These are phyloP conservation scores for Babyrousa celebensis DNA, from an alignment of 2,797 vertebrate genomes.

Conservation along the genomic window DNA sequence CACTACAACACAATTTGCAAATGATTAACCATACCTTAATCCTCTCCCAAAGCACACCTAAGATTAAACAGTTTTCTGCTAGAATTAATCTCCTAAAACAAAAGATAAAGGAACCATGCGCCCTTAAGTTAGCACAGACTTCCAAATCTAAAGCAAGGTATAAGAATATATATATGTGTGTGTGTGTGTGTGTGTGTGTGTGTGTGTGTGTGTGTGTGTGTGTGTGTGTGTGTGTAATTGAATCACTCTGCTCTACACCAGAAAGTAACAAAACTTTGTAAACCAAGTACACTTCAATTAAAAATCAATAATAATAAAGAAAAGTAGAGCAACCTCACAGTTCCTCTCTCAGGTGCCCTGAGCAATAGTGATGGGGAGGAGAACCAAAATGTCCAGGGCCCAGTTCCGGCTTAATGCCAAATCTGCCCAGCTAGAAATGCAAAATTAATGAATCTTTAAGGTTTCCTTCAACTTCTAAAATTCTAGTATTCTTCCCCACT, in stretches of 20 bases:
- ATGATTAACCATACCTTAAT: constrained; percentile 30
- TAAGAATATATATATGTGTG: too few relatives aligned
- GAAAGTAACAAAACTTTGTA: neutral
- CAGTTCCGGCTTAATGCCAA: neutral
- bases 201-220: too few relatives aligned
- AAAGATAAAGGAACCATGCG: neutral
- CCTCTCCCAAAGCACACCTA: neutral
- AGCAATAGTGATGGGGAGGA: too few relatives aligned
- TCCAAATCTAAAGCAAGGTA: neutral
- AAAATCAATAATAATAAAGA: neutral
- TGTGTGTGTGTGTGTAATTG: neutral
- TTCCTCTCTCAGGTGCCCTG: neutral
- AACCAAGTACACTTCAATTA: neutral
- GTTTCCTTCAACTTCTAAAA: constrained; percentile 14
- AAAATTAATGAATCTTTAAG: neutral
- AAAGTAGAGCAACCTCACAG: neutral
- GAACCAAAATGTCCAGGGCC: neutral
- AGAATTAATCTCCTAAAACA: constrained; percentile 6
- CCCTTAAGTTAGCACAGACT: neutral
- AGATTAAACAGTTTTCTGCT: neutral
- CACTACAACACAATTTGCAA: neutral
- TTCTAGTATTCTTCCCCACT: neutral
- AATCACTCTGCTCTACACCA: neutral
- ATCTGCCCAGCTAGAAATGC: neutral
- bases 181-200: too few relatives aligned